Evolutionary conservation across 2,113 vertebrate species (phyloP), one percentile per base, ranked within the genome.

Genomic region (Zapornia atra): DNA sequence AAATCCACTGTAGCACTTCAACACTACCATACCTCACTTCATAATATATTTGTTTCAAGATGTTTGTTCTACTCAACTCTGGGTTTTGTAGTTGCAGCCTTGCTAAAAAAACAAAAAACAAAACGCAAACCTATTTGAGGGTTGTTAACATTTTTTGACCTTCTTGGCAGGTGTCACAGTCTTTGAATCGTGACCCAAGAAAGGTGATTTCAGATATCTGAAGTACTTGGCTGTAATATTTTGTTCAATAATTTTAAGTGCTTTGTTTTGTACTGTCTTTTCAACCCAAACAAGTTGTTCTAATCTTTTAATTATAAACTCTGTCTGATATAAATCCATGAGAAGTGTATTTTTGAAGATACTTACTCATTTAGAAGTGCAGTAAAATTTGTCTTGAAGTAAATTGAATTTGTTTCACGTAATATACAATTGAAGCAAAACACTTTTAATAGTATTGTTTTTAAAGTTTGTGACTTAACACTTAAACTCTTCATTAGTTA

Each of bases 11-110:
- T 98, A 98, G 97, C 97, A 96, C 90, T 97, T 91, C 90, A 92
- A 86, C 82, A 95, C 91, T 78, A 96, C 89, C 96, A 96, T 98
- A 98, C 98, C 98, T 98, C 98, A 97, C 96, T 94, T 97, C 96
- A 96, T 93, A 88, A 96, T 92, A 69, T 92, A 72, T 93, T 84
- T 97, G 59, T 91, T 88, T 78, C n/a, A 77, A 75, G 71, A 78
- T 78, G 24, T 92, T 91, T 90, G 12, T 97, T 96, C 92, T 86
- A 70, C 54, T 86, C 76, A 87, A 75, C 48, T 96, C 70, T 95
- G 33, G 59, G 92, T 97, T 97, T 97, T 97, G 94, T 91, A 96
- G 95, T 85, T 96, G 82, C 81, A 97, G 91, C 95, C 92, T 92
- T 85, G 71, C 88, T 98, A 97, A 94, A 95, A 96, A 95, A 96